Evolutionary conservation across 2,888 invertebrate species (phyloP).

Genomic region (Polyploca ridens): DNA sequence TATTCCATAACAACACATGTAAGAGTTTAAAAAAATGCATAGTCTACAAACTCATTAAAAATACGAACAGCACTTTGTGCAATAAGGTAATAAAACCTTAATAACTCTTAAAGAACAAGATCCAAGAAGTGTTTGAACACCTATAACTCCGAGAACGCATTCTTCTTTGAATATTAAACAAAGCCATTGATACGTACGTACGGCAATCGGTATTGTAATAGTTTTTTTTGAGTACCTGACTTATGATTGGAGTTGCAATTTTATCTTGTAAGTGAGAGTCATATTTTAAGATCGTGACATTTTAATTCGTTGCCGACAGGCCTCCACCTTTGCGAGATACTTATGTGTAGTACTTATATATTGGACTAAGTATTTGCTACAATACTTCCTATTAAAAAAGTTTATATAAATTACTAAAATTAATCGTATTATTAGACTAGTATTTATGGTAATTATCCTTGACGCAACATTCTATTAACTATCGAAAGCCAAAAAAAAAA

Average conservation of each 20-base stretch:
- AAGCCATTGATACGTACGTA: background rate
- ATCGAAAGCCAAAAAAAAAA: background rate
- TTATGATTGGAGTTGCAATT: background rate
- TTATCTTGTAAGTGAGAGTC: background rate
- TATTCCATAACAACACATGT: no score
- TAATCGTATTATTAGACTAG: slow-evolving; percentile 1
- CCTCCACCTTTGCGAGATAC: no score
- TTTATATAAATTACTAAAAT: background rate
- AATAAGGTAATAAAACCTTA: background rate
- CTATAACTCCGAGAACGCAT: background rate
- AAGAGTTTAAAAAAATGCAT: no score
- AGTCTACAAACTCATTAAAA: no score
- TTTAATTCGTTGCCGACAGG: background rate
- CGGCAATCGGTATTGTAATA: background rate
- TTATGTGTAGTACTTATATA: no score
- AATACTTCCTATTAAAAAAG: background rate
- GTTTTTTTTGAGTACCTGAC: background rate
- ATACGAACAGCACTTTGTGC: no score
- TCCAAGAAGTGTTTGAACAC: background rate
- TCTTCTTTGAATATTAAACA: slow-evolving; percentile 1
- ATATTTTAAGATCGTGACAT: background rate
- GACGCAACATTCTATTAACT: background rate
- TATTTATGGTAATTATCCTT: background rate
- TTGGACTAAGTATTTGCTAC: no score
- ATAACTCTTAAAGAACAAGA: background rate